Conservation (phyloP, 64 coral and sea anemone genomes). For the Montipora sp. region DNA sequence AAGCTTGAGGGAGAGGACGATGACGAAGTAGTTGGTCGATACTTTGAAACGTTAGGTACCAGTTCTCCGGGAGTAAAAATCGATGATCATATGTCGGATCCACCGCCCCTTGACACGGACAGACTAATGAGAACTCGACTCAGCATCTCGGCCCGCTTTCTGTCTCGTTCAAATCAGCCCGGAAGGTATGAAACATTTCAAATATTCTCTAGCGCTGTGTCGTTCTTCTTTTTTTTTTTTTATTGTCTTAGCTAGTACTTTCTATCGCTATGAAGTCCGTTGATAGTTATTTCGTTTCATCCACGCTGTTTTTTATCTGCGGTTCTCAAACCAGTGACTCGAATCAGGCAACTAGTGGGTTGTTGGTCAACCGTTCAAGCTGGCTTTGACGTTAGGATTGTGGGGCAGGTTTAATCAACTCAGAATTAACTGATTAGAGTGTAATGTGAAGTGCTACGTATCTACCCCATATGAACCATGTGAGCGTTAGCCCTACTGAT, state of each 20-base stretch:
- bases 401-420: no score
- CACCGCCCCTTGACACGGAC: conserved; percentile 35
- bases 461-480: no score
- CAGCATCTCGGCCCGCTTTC: conserved; percentile 70
- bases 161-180: conserved; percentile 60
- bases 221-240: background rate
- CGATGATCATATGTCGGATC: conserved; percentile 2
- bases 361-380: no score
- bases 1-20: conserved; percentile 23
- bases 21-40: conserved; percentile 35
- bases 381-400: no score
- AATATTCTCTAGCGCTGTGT: background rate
- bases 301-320: no score
- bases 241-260: no score
- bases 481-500: no score
- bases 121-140: conserved; percentile 43
- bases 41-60: conserved; percentile 42
- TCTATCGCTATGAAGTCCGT: background rate
- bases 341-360: no score
- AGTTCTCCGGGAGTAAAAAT: background rate
- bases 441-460: no score
- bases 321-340: no score
- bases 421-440: no score
- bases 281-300: background rate
- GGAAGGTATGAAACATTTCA: conserved; percentile 5